These are phyloP conservation scores for Lamprotornis superbus DNA, from an alignment of 2,113 vertebrate species.

Conservation along the genomic window DNA sequence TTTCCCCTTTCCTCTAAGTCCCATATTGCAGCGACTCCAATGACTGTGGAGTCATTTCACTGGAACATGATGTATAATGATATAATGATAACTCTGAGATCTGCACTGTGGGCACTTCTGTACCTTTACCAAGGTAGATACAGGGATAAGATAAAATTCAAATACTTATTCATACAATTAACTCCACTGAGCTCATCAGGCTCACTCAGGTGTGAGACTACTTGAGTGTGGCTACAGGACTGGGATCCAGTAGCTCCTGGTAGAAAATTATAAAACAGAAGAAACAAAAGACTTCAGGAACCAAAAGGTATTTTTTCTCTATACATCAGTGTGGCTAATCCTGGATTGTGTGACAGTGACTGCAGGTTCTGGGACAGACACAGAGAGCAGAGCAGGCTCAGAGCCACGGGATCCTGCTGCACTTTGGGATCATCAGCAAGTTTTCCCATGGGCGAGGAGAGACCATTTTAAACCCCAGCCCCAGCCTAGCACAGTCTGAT, in stretches of 20 bases:
- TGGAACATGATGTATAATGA: not conserved
- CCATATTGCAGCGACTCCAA: not conserved
- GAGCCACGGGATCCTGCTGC: rapidly evolving
- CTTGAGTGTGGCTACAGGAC: not conserved
- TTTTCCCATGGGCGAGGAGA: not conserved
- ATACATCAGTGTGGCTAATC: not conserved
- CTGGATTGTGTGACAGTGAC: not conserved
- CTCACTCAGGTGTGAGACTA: not conserved
- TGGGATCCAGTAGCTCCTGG: not conserved
- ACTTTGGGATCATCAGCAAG: not conserved
- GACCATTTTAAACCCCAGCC: not conserved
- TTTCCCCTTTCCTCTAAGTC: not conserved
- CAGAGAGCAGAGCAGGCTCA: not conserved
- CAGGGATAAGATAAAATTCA: not conserved
- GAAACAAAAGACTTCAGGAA: not conserved
- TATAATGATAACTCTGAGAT: not conserved
- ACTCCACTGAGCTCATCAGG: not conserved
- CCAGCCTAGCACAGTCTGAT: not conserved
- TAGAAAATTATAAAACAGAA: not conserved
- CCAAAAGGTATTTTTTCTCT: not conserved
- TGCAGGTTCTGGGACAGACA: not conserved
- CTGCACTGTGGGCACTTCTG: not conserved
- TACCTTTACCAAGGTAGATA: not conserved
- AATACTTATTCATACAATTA: not conserved
- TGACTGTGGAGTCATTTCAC: not conserved